Evolutionary conservation across 2,888 invertebrate species (phyloP).

Genomic region (Cephonodes hylas): DNA sequence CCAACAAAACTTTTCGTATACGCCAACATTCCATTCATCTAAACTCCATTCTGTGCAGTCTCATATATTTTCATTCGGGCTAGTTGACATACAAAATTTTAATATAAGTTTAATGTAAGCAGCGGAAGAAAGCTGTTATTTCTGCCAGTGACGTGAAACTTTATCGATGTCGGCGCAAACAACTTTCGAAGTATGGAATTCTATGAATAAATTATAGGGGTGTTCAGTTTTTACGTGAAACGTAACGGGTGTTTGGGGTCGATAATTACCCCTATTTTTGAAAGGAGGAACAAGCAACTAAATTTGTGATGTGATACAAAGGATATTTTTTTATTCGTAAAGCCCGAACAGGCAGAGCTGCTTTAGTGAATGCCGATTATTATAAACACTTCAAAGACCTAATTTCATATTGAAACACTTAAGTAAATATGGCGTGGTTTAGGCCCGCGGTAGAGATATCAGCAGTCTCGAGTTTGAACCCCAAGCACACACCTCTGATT

Average conservation of each 20-base stretch:
- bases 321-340: no score
- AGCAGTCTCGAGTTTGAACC: no score
- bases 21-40: background rate
- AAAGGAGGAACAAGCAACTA: no score
- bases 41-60: background rate
- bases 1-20: background rate
- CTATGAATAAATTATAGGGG: conserved; percentile 9
- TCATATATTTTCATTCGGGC: background rate
- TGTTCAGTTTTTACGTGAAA: background rate
- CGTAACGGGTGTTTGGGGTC: background rate
- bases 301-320: no score
- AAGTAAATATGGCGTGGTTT: no score
- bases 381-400: no score
- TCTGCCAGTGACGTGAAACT: conserved; percentile 15
- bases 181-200: background rate
- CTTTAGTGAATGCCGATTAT: no score
- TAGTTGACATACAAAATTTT: background rate
- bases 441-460: no score
- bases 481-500: no score
- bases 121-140: conserved; percentile 12
- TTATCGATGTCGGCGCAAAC: conserved; percentile 19
- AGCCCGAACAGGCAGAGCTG: no score
- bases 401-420: no score
- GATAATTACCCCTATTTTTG: no score
- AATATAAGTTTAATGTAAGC: conserved; percentile 8